Base-by-base conservation (phyloP, 2,113 vertebrate species). In the Anolis carolinensis region DNA sequence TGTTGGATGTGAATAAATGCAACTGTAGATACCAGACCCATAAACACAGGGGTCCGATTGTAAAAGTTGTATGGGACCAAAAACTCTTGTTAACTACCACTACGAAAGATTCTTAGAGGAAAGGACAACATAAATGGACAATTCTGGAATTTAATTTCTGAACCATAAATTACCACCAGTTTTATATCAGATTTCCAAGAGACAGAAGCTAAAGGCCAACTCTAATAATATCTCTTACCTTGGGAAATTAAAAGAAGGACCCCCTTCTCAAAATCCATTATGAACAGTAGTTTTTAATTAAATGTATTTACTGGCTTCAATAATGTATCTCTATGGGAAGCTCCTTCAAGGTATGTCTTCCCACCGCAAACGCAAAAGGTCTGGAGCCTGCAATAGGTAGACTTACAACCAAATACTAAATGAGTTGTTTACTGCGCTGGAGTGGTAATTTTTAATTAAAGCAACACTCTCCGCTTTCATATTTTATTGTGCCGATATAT, bases 371-470 rank as follows among this genome's bases (percentile, higher is more conserved):
- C 84, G 94, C 87, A 91, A 90, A 85, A 93, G 92, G 81, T 88
- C 48, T 78, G 88, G 14, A 68, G 77, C 87, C 84, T 80, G 83
- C 75, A 85, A n/a, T 34, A 76, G 84, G 87, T 85, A 86, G 86
- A 52, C 82, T 93, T 87, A 39, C 78, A 84, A 88, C 89, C 88
- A 90, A 3, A 79, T 91, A 81, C 52, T 90, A 94, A 95, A 94
- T 92, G 96, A 96, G 95, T 96, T 95, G 96, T 97, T 97, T 97
- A 96, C 94, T 89, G 94, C 92, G 86, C 81, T 89, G 67, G 90
- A 93, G 95, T 94, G 96, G 94, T 96, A 94, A 95, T 96, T 97
- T 96, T 97, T 96, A 97, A 96, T 97, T 95, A 96, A 96, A 96
- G 89, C 85, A 91, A 86, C 77, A 77, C 93, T 94, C 92, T 94